These are phyloP conservation scores for Drosophila tani DNA, from an alignment of 1,140 invertebrate genomes.

Conservation along the genomic window DNA sequence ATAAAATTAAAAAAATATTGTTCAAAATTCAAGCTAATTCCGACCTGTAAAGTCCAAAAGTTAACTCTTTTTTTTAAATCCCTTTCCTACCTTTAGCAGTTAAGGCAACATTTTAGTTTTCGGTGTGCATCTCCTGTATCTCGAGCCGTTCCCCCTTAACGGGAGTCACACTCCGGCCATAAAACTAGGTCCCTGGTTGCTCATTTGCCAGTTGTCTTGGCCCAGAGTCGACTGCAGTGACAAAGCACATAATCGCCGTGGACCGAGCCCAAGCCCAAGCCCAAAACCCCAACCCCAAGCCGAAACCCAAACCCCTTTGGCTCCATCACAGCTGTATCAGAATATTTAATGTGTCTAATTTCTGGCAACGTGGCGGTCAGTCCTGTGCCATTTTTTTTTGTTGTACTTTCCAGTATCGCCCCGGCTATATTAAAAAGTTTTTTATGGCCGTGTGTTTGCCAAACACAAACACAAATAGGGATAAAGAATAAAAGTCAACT, in stretches of 20 bases:
- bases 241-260: conserved; percentile 61
- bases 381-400: conserved; percentile 13
- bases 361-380: conserved; percentile 52
- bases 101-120: not conserved
- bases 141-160: conserved; percentile 28
- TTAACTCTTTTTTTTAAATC: too few relatives aligned
- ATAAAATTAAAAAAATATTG: too few relatives aligned
- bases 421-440: conserved; percentile 70
- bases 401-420: conserved; percentile 24
- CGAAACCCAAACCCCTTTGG: conserved; percentile 44
- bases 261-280: not conserved
- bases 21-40: too few relatives aligned
- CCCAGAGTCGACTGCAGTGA: conserved; percentile 25
- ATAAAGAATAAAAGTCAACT: conserved; percentile 51
- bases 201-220: conserved; percentile 61
- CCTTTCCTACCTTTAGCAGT: not conserved
- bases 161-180: conserved; percentile 38
- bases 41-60: too few relatives aligned
- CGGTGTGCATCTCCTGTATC: conserved; percentile 27
- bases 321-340: conserved; percentile 44
- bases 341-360: conserved; percentile 77
- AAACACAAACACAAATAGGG: conserved; percentile 55
- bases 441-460: conserved; percentile 71
- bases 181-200: conserved; percentile 66
- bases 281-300: not conserved